Evolutionary conservation across 1,140 invertebrate genomes (phyloP), one percentile per base, ranked within the genome.

Genomic region (Bombus soroeensis): DNA sequence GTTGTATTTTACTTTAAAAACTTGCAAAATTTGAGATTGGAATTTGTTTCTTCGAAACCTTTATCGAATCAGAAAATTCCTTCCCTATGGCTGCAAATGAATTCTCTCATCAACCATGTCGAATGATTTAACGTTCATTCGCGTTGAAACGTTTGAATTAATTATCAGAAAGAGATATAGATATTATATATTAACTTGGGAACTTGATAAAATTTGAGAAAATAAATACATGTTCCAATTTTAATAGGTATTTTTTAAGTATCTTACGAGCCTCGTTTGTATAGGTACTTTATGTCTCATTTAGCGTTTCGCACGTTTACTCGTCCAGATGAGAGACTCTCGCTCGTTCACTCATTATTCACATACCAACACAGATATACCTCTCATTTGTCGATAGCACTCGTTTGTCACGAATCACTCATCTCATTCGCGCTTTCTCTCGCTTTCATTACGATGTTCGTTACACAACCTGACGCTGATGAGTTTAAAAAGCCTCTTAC

Each of bases 381-480:
- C 41, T 73, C 71, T 43, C 41, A 22, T 73, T 73, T 73, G 39
- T 73, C 71, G 25, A 72, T 72, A 72, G 39, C 71, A 72, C 39
- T 72, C 71, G 71, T 72, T 39, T 28, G 39, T 43, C 71, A n/a
- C 71, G 71, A 43, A 71, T 71, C 70, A 71, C 70, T 71, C 70
- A 41, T 41, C 70, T 71, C 70, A 28, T 41, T 70, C 68, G 25
- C 37, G 34, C 68, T 72, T 43, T 43, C 71, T 43, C 71, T 32
- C 71, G 6, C 71, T 43, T 72, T 43, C 28, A 32, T 43, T 18
- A 32, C 71, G 41, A 43, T 47, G 3, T 32, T 73, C 41, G 25
- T 73, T 73, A 43, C 71, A 22, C 41, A 43, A 72, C 28, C 39
- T 12, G 25, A n/a, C 5, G 37, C 22, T 70, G 34, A 41, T 41